Evolutionary conservation across 2,888 invertebrate species (phyloP).

Genomic region (Pseudolycoriella hygida): DNA sequence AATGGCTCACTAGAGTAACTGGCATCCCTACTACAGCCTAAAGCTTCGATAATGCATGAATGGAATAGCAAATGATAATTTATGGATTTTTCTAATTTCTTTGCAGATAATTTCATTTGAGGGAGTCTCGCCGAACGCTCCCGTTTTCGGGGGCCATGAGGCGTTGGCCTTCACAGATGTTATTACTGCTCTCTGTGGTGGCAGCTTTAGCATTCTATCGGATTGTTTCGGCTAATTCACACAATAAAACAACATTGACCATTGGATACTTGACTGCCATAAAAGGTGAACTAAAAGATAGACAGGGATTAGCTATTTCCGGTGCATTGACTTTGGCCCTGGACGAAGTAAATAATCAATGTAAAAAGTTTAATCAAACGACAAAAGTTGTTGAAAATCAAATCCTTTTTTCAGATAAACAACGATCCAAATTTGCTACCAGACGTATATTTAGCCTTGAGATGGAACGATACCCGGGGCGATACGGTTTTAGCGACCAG

Average conservation of each 20-base stretch:
- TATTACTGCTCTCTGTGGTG: constrained; percentile 46
- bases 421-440: constrained; percentile 48
- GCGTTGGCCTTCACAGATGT: constrained; percentile 35
- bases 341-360: constrained; percentile 42
- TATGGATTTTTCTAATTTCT: too few species aligned
- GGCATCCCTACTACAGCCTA: too few species aligned
- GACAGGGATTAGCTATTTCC: constrained; percentile 73
- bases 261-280: constrained; percentile 76
- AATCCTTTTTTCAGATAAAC: constrained; percentile 42
- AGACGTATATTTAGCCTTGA: constrained; percentile 49
- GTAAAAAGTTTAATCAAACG: background rate
- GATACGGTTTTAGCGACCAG: constrained; percentile 70
- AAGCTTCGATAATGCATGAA: too few species aligned
- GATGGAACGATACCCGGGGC: constrained; percentile 73
- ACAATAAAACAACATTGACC: constrained; percentile 38
- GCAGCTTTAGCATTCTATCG: constrained; percentile 31
- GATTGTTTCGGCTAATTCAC: constrained; percentile 27
- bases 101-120: constrained; percentile 25
- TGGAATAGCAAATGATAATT: too few species aligned
- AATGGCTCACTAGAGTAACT: too few species aligned
- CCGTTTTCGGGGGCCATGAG: constrained; percentile 33
- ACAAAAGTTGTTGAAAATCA: constrained; percentile 2
- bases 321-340: constrained; percentile 84
- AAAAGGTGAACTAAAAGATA: constrained; percentile 55
- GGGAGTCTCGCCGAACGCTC: constrained; percentile 43